Evolutionary conservation across 1,140 invertebrate species (phyloP).

Genomic region (Drusus annulatus): DNA sequence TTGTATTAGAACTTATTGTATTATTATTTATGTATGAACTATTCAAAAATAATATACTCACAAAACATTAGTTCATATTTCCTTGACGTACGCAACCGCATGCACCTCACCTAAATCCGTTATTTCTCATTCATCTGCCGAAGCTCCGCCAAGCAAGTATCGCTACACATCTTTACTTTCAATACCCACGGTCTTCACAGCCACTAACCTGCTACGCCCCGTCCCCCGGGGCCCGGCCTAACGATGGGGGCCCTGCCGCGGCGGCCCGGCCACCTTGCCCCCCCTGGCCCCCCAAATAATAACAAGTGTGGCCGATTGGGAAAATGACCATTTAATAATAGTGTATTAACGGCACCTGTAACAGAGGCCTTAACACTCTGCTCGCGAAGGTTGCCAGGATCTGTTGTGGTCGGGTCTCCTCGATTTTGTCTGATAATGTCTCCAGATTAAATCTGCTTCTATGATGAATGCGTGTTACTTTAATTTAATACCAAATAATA

Average conservation of each 20-base stretch:
- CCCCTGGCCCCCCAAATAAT: conserved; percentile 4
- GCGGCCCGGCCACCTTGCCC: not conserved
- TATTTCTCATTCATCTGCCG: not conserved
- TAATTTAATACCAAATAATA: no score
- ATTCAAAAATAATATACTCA: no score
- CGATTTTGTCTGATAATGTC: no score
- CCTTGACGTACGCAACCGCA: no score
- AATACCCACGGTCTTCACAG: not conserved
- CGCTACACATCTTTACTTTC: not conserved
- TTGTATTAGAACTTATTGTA: no score
- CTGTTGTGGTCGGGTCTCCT: no score
- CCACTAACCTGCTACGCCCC: not conserved
- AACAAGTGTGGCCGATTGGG: conserved; percentile 31
- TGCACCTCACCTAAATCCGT: no score
- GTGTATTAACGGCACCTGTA: conserved; percentile 53
- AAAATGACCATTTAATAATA: conserved; percentile 55
- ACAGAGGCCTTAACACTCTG: conserved; percentile 9
- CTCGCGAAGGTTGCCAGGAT: not conserved
- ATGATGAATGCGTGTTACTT: no score
- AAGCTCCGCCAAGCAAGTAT: not conserved
- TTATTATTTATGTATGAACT: no score
- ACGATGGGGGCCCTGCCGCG: not conserved
- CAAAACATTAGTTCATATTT: no score
- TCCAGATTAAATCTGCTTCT: no score
- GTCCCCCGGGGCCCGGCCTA: conserved; percentile 22